phyloP scores from a whole-genome alignment of 2,888 invertebrate genomes.

The Tetrapedia diversipes region DNA sequence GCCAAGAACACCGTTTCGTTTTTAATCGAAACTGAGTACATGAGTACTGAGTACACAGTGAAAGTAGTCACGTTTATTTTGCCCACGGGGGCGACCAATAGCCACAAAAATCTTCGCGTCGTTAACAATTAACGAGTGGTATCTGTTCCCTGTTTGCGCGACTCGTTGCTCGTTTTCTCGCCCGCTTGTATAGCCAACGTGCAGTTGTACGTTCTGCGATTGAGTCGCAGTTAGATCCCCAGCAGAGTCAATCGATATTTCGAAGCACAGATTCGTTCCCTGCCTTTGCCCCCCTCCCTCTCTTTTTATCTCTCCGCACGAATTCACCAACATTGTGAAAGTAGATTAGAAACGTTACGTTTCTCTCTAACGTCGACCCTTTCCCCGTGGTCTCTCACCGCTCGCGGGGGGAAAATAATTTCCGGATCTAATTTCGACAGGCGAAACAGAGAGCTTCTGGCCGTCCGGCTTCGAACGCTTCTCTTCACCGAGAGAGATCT shows the following conservation, averaged over 20 bases:
- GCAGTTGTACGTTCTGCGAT: constrained; percentile 48
- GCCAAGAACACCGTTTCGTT: no score
- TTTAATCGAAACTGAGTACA: no score
- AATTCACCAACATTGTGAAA: constrained; percentile 34
- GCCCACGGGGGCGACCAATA: no score
- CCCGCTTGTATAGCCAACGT: neutral
- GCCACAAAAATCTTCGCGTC: constrained; percentile 7
- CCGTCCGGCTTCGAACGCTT: neutral
- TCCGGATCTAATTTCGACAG: neutral
- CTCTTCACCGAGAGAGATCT: no score
- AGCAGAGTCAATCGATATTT: constrained; percentile 47
- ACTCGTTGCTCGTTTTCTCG: constrained; percentile 31
- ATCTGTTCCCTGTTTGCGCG: constrained; percentile 32
- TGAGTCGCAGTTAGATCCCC: constrained; percentile 34
- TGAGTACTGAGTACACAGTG: neutral
- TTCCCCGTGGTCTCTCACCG: neutral
- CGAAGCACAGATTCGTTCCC: constrained; percentile 3
- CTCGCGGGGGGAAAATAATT: neutral
- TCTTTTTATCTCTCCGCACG: constrained; percentile 29
- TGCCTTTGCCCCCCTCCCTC: neutral
- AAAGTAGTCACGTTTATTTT: neutral
- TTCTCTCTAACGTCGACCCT: neutral
- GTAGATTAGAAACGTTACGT: constrained; percentile 15
- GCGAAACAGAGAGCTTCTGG: neutral
- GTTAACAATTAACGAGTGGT: constrained; percentile 44